Conservation (phyloP, 2,888 invertebrate genomes). For the Polyommatus icarus region DNA sequence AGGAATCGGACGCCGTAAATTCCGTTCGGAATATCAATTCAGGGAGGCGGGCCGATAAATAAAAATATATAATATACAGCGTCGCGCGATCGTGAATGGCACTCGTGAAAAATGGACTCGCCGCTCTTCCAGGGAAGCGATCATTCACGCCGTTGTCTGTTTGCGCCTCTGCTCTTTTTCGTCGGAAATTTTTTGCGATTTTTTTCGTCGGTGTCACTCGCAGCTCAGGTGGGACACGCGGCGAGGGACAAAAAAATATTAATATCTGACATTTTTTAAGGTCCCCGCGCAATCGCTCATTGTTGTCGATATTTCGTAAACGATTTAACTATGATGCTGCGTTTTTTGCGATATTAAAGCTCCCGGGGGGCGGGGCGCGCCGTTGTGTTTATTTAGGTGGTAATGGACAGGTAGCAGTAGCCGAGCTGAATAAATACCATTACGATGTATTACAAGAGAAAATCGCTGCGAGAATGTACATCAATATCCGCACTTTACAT, state of each 20-base stretch:
- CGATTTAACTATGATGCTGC: slow-evolving; percentile 76
- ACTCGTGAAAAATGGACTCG: slow-evolving; percentile 81
- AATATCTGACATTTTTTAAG: slow-evolving; percentile 80
- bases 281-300: slow-evolving; percentile 68
- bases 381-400: slow-evolving; percentile 74
- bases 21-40: slow-evolving; percentile 78
- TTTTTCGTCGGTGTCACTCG: slow-evolving; percentile 74
- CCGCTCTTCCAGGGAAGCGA: slow-evolving; percentile 80
- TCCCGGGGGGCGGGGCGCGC: slow-evolving; percentile 54
- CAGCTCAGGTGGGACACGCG: slow-evolving; percentile 81
- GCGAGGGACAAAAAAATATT: slow-evolving; percentile 77
- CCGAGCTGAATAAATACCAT: slow-evolving; percentile 41
- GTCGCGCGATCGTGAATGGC: slow-evolving; percentile 75
- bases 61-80: slow-evolving; percentile 73
- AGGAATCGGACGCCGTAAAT: slow-evolving; percentile 71
- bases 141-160: slow-evolving; percentile 81
- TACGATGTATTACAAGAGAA: slow-evolving; percentile 28
- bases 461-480: slow-evolving; percentile 23
- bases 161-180: slow-evolving; percentile 78
- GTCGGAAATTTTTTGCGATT: slow-evolving; percentile 68
- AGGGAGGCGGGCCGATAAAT: slow-evolving; percentile 68
- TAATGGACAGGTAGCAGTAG: slow-evolving; percentile 72
- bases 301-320: slow-evolving; percentile 80
- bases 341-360: slow-evolving; percentile 61
- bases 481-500: slow-evolving; percentile 1